Conservation (phyloP, 2,888 invertebrate species). For the Seira musarum region DNA sequence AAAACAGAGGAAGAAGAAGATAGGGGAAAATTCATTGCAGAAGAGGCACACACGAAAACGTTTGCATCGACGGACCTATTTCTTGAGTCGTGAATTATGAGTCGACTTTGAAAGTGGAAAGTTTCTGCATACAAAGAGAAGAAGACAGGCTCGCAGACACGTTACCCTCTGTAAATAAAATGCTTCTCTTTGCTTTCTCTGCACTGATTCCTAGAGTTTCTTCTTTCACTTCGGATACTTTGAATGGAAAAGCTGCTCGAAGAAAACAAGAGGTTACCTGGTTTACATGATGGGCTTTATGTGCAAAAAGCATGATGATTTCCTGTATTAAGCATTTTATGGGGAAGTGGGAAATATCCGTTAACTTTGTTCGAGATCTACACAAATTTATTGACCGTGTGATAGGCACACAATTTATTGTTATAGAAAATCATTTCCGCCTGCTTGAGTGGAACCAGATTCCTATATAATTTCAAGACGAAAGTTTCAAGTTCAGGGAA, state of each 20-base stretch:
- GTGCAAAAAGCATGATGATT: background rate
- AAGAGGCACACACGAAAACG: background rate
- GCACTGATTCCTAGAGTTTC: background rate
- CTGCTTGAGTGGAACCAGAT: background rate
- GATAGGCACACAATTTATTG: conserved; percentile 6
- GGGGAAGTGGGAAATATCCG: background rate
- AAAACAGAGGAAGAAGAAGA: background rate
- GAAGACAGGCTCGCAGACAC: background rate
- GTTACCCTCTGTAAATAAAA: conserved; percentile 40
- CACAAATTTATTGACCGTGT: background rate
- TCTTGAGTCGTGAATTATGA: conserved; percentile 56
- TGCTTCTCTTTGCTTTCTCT: conserved; percentile 18
- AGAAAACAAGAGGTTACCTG: background rate
- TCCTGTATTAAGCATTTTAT: background rate
- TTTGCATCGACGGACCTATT: conserved; percentile 35
- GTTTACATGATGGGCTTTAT: conserved; percentile 1
- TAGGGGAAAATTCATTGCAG: background rate
- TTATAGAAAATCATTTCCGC: background rate
- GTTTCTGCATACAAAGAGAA: conserved; percentile 38
- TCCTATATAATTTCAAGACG: too few species aligned
- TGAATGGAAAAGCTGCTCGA: background rate
- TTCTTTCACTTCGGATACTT: background rate
- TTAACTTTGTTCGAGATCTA: conserved; percentile 1
- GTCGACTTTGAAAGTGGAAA: conserved; percentile 57
- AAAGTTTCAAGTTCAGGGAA: too few species aligned